Base-by-base conservation (phyloP, 2,113 vertebrate species). In the Thunnus maccoyii region DNA sequence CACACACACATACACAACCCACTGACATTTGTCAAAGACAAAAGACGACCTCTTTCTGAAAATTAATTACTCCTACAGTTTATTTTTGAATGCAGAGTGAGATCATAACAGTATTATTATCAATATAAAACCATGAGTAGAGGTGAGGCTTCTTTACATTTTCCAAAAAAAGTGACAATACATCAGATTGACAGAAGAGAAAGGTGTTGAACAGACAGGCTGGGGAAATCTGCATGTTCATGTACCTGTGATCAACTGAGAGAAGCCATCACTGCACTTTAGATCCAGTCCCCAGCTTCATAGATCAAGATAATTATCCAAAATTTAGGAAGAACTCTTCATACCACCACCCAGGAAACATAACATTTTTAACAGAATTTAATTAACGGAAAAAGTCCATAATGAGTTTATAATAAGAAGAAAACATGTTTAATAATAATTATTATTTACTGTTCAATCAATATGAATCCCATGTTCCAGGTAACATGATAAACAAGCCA, bases 51-150 rank as follows among this genome's bases (percentile, higher is more conserved):
- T n/a, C 30, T 68, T 25, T 48, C 18, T 18, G n/a, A n/a, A 75
- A 56, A 7, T 15, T 44, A 0, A 54, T 72, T 71, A n/a, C n/a
- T 41, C 4, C 14, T 56, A 67, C 1, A 15, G 14, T 66, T 56
- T 66, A 44, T 68, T 66, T 63, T 65, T 86, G 62, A 71, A 48
- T 82, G 18, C 41, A 72, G 47, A 36, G 17, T 68, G 57, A 57
- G n/a, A 67, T 48, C 14, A 76, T 46, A 54, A 76, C 18, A 62
- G 15, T 20, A 15, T 64, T 18, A 51, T 36, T 14, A 73, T 15
- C 20, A 20, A 72, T 75, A 71, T 22, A 83, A 82, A 88, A 82
- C 9, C 47, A 58, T 17, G 27, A 27, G 3, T 20, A 64, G 12
- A 65, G 51, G 46, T 27, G 56, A 85, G 57, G 47, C 30, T 76